These are phyloP conservation scores for Chelon labrosus DNA, from an alignment of 2,797 vertebrate genomes.

Conservation along the genomic window DNA sequence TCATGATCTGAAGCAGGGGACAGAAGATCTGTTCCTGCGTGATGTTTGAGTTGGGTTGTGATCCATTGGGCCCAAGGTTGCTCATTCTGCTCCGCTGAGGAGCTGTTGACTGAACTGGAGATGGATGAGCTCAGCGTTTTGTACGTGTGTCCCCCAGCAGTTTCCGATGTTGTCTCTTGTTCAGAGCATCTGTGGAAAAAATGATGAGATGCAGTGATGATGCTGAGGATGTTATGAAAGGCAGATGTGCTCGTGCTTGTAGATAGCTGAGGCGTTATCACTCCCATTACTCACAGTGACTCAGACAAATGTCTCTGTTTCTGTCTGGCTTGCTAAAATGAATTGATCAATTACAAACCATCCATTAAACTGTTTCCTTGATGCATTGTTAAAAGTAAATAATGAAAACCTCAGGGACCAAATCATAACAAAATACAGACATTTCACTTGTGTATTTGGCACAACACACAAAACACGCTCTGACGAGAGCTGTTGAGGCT, in stretches of 20 bases:
- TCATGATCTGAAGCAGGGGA: constrained; percentile 73
- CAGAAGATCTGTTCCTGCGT: constrained; percentile 53
- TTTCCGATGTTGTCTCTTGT: too few relatives aligned
- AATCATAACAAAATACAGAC: too few relatives aligned
- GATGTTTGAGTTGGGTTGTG: neutral
- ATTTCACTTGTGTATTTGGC: too few relatives aligned
- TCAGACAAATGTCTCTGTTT: neutral
- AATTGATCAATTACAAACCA: constrained; percentile 8
- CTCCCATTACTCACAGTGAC: neutral
- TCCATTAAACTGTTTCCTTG: neutral
- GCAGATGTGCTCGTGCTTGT: constrained; percentile 18
- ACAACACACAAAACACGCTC: too few relatives aligned
- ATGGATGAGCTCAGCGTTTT: too few relatives aligned
- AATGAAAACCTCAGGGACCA: neutral
- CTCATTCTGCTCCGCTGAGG: too few relatives aligned
- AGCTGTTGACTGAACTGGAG: too few relatives aligned
- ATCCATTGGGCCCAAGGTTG: too few relatives aligned
- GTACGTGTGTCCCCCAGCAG: too few relatives aligned
- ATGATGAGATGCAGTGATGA: neutral
- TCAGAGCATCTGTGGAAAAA: neutral
- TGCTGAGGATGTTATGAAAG: neutral
- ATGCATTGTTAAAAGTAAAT: neutral
- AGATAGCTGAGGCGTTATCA: neutral
- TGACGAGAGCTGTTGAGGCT: too few relatives aligned
- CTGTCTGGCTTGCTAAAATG: neutral